Evolutionary conservation across 2,113 vertebrate genomes (phyloP).

Genomic region (Myodes glareolus): DNA sequence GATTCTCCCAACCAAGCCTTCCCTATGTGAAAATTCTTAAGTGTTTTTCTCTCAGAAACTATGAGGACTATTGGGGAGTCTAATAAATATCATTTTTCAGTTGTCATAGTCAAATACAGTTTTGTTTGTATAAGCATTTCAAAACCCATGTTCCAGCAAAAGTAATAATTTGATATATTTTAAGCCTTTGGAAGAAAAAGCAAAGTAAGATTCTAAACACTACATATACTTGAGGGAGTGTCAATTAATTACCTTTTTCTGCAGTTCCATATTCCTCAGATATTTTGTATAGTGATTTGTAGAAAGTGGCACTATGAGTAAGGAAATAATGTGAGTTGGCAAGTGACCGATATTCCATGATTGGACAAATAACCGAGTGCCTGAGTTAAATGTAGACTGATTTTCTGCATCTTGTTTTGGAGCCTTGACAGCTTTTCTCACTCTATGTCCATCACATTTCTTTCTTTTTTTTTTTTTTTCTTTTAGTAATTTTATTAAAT

Average conservation of each 20-base stretch:
- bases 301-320: background rate
- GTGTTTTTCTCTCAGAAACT: background rate
- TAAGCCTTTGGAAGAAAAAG: conserved; percentile 9
- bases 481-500: too few species aligned
- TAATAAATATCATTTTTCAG: background rate
- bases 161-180: conserved; percentile 14
- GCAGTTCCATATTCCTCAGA: conserved; percentile 6
- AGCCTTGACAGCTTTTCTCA: background rate
- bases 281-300: conserved; percentile 25
- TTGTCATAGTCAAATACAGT: conserved; percentile 40
- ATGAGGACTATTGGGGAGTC: background rate
- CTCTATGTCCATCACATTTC: background rate
- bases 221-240: background rate
- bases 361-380: background rate
- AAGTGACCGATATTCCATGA: background rate
- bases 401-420: background rate
- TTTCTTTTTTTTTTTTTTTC: background rate
- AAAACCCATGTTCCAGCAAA: background rate
- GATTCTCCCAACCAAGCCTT: background rate
- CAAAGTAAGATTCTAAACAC: conserved; percentile 22
- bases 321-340: background rate
- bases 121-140: background rate
- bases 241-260: background rate
- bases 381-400: background rate
- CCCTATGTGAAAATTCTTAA: background rate